These are phyloP conservation scores for Nomia melanderi DNA, from an alignment of 1,140 invertebrate species.

Conservation along the genomic window DNA sequence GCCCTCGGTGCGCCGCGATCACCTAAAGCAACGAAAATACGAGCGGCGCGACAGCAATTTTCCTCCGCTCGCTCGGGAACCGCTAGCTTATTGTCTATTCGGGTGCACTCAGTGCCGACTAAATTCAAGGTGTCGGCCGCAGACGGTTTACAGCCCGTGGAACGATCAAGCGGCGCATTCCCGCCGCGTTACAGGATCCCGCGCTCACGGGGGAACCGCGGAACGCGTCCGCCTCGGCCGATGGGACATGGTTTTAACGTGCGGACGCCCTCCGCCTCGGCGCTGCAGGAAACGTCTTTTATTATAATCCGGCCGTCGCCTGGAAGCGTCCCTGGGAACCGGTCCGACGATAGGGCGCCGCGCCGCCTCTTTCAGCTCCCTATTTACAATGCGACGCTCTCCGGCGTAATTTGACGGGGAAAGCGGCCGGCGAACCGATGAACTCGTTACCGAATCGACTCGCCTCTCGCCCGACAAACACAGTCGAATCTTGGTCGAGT, in stretches of 20 bases:
- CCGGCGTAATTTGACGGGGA: slow-evolving; percentile 62
- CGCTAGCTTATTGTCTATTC: slow-evolving; percentile 42
- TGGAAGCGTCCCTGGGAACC: slow-evolving; percentile 43
- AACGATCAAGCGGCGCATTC: slow-evolving; percentile 45
- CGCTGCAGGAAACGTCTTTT: slow-evolving; percentile 7
- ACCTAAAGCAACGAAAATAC: slow-evolving; percentile 29
- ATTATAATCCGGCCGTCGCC: slow-evolving; percentile 55
- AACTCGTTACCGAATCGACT: slow-evolving; percentile 41
- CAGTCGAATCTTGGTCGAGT: neutral
- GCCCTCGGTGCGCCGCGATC: slow-evolving; percentile 24
- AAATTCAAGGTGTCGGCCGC: slow-evolving; percentile 51
- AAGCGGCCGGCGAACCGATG: slow-evolving; percentile 57
- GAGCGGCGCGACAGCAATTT: slow-evolving; percentile 35
- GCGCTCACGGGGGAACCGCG: slow-evolving; percentile 27
- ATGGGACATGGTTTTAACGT: slow-evolving; percentile 26
- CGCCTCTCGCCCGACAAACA: slow-evolving; percentile 7
- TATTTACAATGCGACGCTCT: slow-evolving; percentile 62
- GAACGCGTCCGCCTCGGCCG: slow-evolving; percentile 15
- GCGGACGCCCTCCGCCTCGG: slow-evolving; percentile 20
- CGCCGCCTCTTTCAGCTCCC: slow-evolving; percentile 24
- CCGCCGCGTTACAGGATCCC: neutral
- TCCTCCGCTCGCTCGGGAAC: slow-evolving; percentile 4
- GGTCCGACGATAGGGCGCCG: no score
- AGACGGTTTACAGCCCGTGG: slow-evolving; percentile 41
- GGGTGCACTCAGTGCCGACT: slow-evolving; percentile 27